Percentiles rank a stretch among this genome's conserved stretches.
Conservation (phyloP, 1,140 invertebrate species). For the Campoletis sonorensis region DNA sequence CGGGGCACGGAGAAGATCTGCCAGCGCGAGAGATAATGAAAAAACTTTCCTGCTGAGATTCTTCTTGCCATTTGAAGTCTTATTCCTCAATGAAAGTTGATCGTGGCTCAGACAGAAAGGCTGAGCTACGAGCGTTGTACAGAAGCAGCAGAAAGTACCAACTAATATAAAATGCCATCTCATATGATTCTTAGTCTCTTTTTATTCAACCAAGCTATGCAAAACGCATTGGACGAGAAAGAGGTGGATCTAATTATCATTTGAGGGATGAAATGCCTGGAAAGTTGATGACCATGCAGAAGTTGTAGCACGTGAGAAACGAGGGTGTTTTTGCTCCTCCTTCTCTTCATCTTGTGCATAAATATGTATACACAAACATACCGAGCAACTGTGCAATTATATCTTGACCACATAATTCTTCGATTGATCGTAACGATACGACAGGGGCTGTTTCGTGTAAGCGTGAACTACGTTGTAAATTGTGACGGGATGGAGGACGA, state of each 20-base stretch:
- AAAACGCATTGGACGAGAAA: slow-evolving; percentile 9
- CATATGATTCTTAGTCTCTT: background rate
- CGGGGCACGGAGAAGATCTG: background rate
- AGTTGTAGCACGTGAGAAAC: background rate
- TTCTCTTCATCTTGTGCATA: background rate
- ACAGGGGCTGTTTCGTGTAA: slow-evolving; percentile 4
- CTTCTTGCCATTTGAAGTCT: background rate
- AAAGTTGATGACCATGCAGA: slow-evolving; percentile 1
- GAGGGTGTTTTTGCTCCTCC: slow-evolving; percentile 22
- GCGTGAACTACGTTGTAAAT: slow-evolving; percentile 32
- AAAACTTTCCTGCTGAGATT: background rate
- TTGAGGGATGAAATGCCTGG: background rate
- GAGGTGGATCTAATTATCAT: slow-evolving; percentile 37
- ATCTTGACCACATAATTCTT: slow-evolving; percentile 21
- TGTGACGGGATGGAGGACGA: background rate
- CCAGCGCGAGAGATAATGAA: background rate
- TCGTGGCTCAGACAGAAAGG: no score
- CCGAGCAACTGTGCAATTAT: slow-evolving; percentile 26
- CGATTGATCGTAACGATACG: slow-evolving; percentile 20
- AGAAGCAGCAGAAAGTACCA: no score
- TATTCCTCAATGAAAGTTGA: background rate
- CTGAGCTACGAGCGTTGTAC: background rate
- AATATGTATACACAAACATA: background rate
- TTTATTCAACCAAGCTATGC: background rate
- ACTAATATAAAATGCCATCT: background rate